Conservation (phyloP, 2,797 vertebrate species). For the Bucorvus abyssinicus region DNA sequence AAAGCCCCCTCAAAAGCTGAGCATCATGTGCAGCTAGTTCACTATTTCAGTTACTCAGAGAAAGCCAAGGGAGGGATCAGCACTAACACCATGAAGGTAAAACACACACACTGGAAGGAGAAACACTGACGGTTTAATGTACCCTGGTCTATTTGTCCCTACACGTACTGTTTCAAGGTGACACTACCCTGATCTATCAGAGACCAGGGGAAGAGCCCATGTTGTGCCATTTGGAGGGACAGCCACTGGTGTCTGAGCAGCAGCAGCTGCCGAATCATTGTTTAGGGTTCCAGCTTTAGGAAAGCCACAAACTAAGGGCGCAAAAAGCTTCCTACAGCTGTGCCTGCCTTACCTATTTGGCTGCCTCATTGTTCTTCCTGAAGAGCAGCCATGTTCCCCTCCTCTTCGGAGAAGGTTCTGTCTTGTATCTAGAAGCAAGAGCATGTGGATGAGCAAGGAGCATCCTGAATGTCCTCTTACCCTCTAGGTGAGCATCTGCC, state of each 20-base stretch:
- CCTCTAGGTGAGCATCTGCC: background rate
- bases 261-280: background rate
- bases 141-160: background rate
- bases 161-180: rapidly evolving
- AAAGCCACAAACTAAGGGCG: background rate
- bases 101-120: rapidly evolving
- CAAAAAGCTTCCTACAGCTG: background rate
- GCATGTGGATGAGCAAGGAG: background rate
- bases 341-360: background rate
- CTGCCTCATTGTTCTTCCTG: background rate
- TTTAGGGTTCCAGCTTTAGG: background rate
- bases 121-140: background rate
- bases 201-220: background rate
- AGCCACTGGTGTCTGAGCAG: background rate
- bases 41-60: background rate
- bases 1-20: background rate
- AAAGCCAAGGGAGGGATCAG: background rate
- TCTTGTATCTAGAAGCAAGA: background rate
- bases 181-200: no score
- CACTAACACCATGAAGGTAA: background rate
- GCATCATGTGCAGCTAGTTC: background rate
- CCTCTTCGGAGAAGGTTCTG: background rate
- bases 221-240: background rate
- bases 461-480: background rate
- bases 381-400: background rate